Percentiles rank a stretch among this genome's conserved stretches.
These are phyloP conservation scores for Nicator chloris DNA, from an alignment of 2,113 vertebrate genomes.

Conservation along the genomic window DNA sequence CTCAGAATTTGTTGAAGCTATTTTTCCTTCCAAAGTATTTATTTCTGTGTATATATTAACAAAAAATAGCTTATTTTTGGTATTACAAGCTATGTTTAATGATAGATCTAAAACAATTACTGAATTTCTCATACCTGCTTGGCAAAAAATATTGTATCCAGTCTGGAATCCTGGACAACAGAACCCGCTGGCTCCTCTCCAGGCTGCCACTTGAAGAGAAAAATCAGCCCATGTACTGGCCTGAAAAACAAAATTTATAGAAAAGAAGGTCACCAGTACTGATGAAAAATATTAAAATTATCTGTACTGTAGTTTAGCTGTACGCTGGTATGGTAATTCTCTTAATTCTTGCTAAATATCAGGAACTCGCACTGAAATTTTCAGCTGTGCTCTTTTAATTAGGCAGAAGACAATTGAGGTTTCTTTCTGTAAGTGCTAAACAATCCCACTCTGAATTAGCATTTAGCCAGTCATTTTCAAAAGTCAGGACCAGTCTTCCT, in stretches of 20 bases:
- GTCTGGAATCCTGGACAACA: conserved; percentile 95
- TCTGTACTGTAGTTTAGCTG: not conserved
- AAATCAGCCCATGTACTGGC: conserved; percentile 97
- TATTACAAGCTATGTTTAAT: not conserved
- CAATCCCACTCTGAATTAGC: not conserved
- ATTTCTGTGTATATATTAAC: not conserved
- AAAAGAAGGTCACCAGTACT: not conserved
- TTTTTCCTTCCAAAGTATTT: not conserved
- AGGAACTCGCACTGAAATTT: not conserved
- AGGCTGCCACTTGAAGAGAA: conserved; percentile 99
- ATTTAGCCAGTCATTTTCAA: not conserved
- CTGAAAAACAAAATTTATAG: conserved; percentile 71
- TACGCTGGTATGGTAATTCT: not conserved
- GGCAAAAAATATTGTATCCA: conserved; percentile 97
- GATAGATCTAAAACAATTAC: not conserved
- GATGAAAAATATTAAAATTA: not conserved
- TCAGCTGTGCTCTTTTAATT: not conserved
- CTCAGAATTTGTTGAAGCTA: not conserved
- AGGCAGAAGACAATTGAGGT: not conserved
- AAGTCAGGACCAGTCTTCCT: not conserved
- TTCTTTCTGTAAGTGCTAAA: not conserved
- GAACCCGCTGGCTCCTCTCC: conserved; percentile 97
- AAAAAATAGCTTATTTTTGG: accelerated
- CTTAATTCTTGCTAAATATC: not conserved
- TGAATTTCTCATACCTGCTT: conserved; percentile 85